Base-by-base conservation (phyloP, 2,113 vertebrate genomes). In the Hiodon alosoides region DNA sequence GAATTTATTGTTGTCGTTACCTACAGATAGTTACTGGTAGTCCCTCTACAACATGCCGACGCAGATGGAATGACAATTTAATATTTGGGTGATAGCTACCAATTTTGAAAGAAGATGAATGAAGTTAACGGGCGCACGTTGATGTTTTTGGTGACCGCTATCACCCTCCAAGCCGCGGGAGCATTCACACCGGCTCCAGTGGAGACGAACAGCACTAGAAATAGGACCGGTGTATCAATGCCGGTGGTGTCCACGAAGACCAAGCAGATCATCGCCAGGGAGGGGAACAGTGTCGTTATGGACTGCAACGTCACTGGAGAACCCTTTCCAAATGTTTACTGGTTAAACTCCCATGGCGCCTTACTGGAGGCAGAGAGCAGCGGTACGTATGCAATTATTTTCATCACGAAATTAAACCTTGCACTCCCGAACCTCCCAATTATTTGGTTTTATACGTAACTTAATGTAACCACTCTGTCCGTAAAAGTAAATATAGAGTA, bases 341-440 rank as follows among this genome's bases (percentile, higher is more conserved):
- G 97, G 97, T 98, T 94, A 85, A 96, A 96, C 84, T 99, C 96
- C 55, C 90, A 95, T 0, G 93, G 96, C 58, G 84, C 16, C 66
- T 86, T 92, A 69, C 87, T 97, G 81, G 88, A 91, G 76, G 90
- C 90, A 0, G 90, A 93, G 0, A 85, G 79, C 0, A 81, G 81
- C 0, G 87, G 82, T 91, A 73, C 88, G 87, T 76, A 14, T 6
- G 11, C 0, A 46, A 48, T 17, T 31, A 31, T 31, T 31, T 31
- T 31, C 31, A 31, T 31, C 31, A 31, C 31, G 31, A 31, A 31
- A 31, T n/a, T n/a, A n/a, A n/a, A n/a, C n/a, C n/a, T n/a, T n/a
- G n/a, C n/a, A n/a, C 31, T 31, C 31, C 2, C 31, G 31, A 31
- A 31, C 31, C 31, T 1, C 31, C 31, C 31, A 31, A 31, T 31